These are phyloP conservation scores for Lottia gigantea DNA, from an alignment of 2,888 invertebrate species.

Conservation along the genomic window DNA sequence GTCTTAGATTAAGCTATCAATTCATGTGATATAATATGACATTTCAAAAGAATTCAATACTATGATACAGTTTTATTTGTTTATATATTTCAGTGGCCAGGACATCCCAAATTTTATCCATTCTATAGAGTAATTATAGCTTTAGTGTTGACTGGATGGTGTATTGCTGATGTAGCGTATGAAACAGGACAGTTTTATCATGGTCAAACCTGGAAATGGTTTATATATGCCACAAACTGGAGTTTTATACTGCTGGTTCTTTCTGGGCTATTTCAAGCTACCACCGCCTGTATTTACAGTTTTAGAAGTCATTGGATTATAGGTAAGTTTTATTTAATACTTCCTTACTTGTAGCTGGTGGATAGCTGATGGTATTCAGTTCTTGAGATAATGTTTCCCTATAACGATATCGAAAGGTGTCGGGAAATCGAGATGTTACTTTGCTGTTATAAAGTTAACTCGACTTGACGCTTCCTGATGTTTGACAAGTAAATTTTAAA, in stretches of 20 bases:
- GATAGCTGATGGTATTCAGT: too few species aligned
- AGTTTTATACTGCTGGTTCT: slow-evolving; percentile 54
- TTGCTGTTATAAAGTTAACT: too few species aligned
- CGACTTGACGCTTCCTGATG: too few species aligned
- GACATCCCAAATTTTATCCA: slow-evolving; percentile 46
- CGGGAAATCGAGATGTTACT: too few species aligned
- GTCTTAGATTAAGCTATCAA: too few species aligned
- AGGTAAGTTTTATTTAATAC: slow-evolving; percentile 22
- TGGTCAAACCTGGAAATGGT: slow-evolving; percentile 47
- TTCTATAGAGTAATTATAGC: slow-evolving; percentile 48
- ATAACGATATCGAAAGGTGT: too few species aligned
- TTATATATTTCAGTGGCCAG: slow-evolving; percentile 47
- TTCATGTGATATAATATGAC: too few species aligned
- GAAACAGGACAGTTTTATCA: slow-evolving; percentile 54
- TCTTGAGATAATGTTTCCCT: too few species aligned
- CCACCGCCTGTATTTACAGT: slow-evolving; percentile 43
- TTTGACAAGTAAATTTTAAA: too few species aligned
- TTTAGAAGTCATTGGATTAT: slow-evolving; percentile 40
- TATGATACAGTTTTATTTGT: background rate
- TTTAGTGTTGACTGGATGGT: slow-evolving; percentile 48
- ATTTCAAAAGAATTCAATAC: too few species aligned
- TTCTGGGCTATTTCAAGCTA: slow-evolving; percentile 45
- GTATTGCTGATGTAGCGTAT: slow-evolving; percentile 48
- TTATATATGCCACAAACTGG: slow-evolving; percentile 64
- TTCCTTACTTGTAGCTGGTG: too few species aligned